Percentiles rank a stretch among this genome's conserved stretches.
These are phyloP conservation scores for Orius laevigatus DNA, from an alignment of 1,140 invertebrate species.

Conservation along the genomic window DNA sequence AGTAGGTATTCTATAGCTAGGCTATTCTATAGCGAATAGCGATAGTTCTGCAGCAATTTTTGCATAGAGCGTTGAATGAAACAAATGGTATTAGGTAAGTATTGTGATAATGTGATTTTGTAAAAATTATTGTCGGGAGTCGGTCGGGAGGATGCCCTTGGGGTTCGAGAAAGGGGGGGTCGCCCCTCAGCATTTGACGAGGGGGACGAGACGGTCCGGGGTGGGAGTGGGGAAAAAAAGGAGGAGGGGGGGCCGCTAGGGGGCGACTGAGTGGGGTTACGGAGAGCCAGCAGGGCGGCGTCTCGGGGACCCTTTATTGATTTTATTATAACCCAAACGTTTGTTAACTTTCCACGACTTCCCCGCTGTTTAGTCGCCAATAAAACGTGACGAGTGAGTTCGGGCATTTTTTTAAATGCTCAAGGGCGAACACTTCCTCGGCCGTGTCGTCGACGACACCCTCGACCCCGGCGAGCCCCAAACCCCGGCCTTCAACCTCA, in stretches of 20 bases:
- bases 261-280: neutral
- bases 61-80: conserved; percentile 56
- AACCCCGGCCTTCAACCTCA: conserved; percentile 10
- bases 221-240: too few relatives aligned
- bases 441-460: neutral
- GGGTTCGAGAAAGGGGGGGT: neutral
- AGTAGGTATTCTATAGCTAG: too few relatives aligned
- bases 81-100: too few relatives aligned
- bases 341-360: neutral
- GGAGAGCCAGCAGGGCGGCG: conserved; percentile 8
- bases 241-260: neutral
- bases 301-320: neutral
- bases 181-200: neutral
- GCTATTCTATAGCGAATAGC: too few relatives aligned
- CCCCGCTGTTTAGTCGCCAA: neutral
- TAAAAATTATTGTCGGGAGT: too few relatives aligned
- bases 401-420: neutral
- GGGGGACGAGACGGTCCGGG: too few relatives aligned
- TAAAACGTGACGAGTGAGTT: too few relatives aligned
- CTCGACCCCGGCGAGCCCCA: neutral
- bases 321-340: too few relatives aligned
- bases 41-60: too few relatives aligned
- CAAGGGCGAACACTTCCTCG: neutral
- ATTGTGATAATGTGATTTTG: too few relatives aligned
- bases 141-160: too few relatives aligned